Evolutionary conservation across 2,888 invertebrate species (phyloP).

Genomic region (Isotomurus palustris): DNA sequence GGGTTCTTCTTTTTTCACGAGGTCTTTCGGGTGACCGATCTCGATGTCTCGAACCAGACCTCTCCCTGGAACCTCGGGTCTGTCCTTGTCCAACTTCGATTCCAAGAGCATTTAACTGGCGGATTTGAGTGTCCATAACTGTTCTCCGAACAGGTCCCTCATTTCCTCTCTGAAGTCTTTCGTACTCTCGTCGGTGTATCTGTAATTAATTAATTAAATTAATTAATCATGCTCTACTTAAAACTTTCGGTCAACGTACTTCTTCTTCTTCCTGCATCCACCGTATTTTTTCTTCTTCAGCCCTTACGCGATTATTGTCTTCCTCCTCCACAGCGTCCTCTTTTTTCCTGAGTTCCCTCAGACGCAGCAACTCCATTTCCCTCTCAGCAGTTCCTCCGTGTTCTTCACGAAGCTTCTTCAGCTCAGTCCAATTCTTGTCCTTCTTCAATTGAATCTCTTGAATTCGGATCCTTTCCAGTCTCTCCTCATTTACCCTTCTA

Average conservation of each 20-base stretch:
- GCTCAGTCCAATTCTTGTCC: constrained; percentile 16
- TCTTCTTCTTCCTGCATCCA: constrained; percentile 25
- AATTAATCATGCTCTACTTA: background rate
- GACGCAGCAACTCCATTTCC: constrained; percentile 7
- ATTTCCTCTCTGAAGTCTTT: background rate
- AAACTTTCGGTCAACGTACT: background rate
- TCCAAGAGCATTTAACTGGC: background rate
- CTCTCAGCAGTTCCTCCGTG: constrained; percentile 14
- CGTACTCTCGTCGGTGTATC: background rate
- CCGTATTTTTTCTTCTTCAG: constrained; percentile 12
- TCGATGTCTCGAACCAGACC: too few species aligned
- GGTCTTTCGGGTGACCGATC: too few species aligned
- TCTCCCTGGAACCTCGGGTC: too few species aligned
- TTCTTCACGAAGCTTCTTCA: constrained; percentile 10
- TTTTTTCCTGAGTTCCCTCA: constrained; percentile 4
- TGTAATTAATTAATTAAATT: background rate
- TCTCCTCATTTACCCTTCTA: constrained; percentile 18
- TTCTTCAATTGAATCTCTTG: constrained; percentile 19
- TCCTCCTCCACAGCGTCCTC: constrained; percentile 15
- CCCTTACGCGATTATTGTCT: constrained; percentile 10
- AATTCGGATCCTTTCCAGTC: constrained; percentile 6
- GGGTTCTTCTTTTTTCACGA: too few species aligned
- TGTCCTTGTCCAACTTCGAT: too few species aligned
- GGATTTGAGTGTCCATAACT: background rate
- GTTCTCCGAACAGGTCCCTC: constrained; percentile 1